Evolutionary conservation across 2,797 vertebrate genomes (phyloP), one percentile per base, ranked within the genome.

Genomic region (Prionace glauca): DNA sequence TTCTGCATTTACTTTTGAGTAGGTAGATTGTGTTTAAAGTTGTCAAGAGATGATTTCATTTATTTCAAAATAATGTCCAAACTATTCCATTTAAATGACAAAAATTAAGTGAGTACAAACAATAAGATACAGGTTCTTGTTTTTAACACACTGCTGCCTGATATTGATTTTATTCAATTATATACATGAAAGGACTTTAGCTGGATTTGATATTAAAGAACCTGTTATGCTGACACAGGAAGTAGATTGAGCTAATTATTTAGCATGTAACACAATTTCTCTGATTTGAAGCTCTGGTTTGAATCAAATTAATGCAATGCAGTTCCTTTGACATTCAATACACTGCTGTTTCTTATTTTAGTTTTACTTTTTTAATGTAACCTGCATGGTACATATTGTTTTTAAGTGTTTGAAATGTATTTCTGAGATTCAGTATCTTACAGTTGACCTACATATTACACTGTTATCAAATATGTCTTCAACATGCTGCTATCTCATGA

Each of bases 401-500:
- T 65, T 56, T n/a, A 72, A 24, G 56, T n/a, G 11, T n/a, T 95
- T 67, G 32, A 22, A 41, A 18, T 45, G 22, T 56, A 50, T 95
- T 69, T 77, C 93, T n/a, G 16, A 50, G 93, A 95, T 60, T 95
- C 45, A 74, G 29, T 77, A 77, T 24, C 71, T 95, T 60, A 32
- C 50, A 74, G 71, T 60, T 95, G 93, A 77, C 93, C 93, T 60
- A 95, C 93, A 95, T 95, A 95, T 77, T 74, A 16, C 41, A 95
- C 7, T 56, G 71, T 95, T 95, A 95, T 95, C 93, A 95, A 74
- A 77, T 77, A 77, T 72, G 71, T 95, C 26, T 77, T 95, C 45
- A 77, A 72, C 71, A 95, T 32, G 45, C 93, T 95, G 71, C 36
- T 69, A 67, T 16, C 62, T 92, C 62, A n/a, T 32, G 93, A 95